Percentiles rank a stretch among this genome's conserved stretches.
Conservation (phyloP, 35 echinoderm and acorn worm genomes). For the Lytechinus variegatus region DNA sequence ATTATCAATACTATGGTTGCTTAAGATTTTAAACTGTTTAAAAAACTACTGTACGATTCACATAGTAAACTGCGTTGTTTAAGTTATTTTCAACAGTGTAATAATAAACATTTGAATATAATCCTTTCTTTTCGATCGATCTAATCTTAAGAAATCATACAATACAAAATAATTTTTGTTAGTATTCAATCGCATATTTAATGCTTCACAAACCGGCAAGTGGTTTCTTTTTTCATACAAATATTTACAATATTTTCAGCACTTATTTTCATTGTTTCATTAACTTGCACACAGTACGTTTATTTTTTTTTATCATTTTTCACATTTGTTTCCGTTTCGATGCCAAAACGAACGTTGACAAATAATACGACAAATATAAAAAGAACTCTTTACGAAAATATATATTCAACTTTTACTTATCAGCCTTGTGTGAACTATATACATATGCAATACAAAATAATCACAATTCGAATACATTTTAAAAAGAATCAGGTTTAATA, state of each 20-base stretch:
- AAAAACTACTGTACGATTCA: neutral
- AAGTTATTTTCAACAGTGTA: too few relatives aligned
- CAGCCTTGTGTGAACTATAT: constrained; percentile 40
- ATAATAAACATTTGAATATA: too few relatives aligned
- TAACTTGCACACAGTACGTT: constrained; percentile 36
- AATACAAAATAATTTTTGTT: neutral
- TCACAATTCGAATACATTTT: neutral
- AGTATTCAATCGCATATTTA: constrained; percentile 29
- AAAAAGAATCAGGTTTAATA: neutral
- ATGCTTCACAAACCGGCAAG: constrained; percentile 42
- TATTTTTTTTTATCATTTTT: neutral
- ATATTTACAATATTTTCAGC: constrained; percentile 44
- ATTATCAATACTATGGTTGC: too few relatives aligned
- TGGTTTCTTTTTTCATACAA: constrained; percentile 35
- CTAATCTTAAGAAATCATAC: neutral
- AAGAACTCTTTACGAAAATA: constrained; percentile 44
- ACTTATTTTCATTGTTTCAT: neutral
- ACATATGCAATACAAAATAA: neutral
- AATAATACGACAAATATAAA: constrained; percentile 32
- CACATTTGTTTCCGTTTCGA: neutral
- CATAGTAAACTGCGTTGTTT: too few relatives aligned
- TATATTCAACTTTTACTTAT: constrained; percentile 19
- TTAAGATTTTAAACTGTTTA: too few relatives aligned
- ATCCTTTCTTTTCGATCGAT: neutral
- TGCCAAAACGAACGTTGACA: neutral